phyloP scores from a whole-genome alignment of 2,888 invertebrate species.

The Caenorhabditis macrosperma region DNA sequence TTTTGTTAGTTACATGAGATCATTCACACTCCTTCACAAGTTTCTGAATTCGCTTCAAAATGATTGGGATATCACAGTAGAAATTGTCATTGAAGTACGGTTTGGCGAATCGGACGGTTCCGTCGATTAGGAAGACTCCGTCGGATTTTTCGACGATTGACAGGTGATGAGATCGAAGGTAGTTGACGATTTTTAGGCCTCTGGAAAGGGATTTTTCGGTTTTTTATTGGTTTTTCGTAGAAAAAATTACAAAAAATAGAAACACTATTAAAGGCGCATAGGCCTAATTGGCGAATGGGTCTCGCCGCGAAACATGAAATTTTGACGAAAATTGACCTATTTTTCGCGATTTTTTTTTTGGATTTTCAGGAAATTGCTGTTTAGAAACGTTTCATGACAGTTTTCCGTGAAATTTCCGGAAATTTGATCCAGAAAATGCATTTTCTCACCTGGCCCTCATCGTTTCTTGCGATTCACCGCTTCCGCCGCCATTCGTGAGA shows the following conservation, averaged over 20 bases:
- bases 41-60: conserved; percentile 61
- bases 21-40: conserved; percentile 32
- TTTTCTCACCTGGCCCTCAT: too few species aligned
- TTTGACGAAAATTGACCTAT: too few species aligned
- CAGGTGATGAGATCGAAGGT: conserved; percentile 40
- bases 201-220: conserved; percentile 12
- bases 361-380: too few species aligned
- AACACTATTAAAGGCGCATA: too few species aligned
- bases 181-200: conserved; percentile 26
- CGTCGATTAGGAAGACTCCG: conserved; percentile 27
- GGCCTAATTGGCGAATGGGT: not conserved
- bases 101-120: conserved; percentile 43
- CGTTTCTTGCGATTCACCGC: too few species aligned
- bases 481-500: too few species aligned
- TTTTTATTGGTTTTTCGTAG: too few species aligned
- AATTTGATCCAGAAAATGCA: not conserved
- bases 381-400: too few species aligned
- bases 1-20: too few species aligned
- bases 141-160: conserved; percentile 28
- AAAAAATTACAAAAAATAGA: not conserved
- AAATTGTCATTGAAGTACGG: conserved; percentile 60
- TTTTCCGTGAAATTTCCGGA: not conserved
- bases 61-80: conserved; percentile 65
- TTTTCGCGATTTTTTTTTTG: too few species aligned
- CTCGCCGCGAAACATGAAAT: too few species aligned